phyloP scores from a whole-genome alignment of 2,113 vertebrate genomes.

The Baryphthengus martii region DNA sequence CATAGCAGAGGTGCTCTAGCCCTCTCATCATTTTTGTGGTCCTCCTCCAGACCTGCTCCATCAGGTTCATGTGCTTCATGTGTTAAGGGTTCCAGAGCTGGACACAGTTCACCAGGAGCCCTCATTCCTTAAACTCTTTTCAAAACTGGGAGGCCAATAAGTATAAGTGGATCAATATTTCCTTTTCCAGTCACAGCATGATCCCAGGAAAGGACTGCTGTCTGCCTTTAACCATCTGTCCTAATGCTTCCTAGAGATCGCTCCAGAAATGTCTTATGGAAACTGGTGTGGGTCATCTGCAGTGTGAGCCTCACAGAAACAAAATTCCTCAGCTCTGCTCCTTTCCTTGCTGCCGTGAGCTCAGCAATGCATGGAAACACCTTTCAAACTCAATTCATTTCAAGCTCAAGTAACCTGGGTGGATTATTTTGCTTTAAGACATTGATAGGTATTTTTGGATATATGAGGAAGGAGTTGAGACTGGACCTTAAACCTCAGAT shows the following conservation, averaged over 20 bases:
- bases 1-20: too few relatives aligned
- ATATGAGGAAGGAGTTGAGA: not conserved
- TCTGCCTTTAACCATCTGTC: not conserved
- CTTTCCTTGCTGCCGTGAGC: not conserved
- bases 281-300: not conserved
- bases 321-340: not conserved
- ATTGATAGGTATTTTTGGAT: not conserved
- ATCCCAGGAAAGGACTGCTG: not conserved
- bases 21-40: too few relatives aligned
- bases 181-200: not conserved
- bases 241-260: not conserved
- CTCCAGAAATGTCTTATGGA: not conserved
- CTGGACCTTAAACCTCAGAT: not conserved
- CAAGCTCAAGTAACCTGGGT: not conserved
- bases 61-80: too few relatives aligned
- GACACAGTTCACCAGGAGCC: too few relatives aligned
- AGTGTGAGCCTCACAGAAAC: not conserved
- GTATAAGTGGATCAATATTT: not conserved
- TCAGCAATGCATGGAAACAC: not conserved
- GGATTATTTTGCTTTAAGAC: not conserved
- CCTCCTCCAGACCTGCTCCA: too few relatives aligned
- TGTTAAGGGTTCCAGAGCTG: too few relatives aligned
- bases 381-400: not conserved
- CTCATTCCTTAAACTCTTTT: not conserved
- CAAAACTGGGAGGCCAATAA: rapidly evolving